These are phyloP conservation scores for Clarias fuscus DNA, from an alignment of 2,797 vertebrate species.

Conservation along the genomic window DNA sequence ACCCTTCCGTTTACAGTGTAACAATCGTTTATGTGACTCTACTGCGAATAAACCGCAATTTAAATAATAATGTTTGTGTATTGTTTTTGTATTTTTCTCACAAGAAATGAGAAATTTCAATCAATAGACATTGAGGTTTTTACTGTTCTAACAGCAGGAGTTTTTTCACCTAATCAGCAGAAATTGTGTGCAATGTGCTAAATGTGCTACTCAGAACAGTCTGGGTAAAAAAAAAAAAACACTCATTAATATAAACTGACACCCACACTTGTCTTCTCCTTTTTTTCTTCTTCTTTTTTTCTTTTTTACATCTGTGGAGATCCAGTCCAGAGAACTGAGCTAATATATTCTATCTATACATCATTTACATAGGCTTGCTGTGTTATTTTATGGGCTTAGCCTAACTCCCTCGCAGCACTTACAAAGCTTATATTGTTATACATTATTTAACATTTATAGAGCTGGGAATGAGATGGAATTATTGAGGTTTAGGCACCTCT, in stretches of 20 bases:
- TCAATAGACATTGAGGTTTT: neutral
- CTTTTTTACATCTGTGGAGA: neutral
- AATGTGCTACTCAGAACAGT: neutral
- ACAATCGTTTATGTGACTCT: neutral
- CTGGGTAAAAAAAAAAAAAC: neutral
- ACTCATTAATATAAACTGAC: constrained; percentile 8
- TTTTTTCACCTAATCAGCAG: constrained; percentile 27
- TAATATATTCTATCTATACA: constrained; percentile 67
- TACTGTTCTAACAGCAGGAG: neutral
- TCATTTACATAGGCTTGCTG: constrained; percentile 65
- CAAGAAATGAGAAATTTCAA: constrained; percentile 1
- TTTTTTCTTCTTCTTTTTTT: constrained; percentile 31
- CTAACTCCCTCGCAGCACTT: constrained; percentile 55
- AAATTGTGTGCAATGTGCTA: constrained; percentile 5
- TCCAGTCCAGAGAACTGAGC: constrained; percentile 59
- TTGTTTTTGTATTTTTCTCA: neutral
- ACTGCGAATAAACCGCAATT: neutral
- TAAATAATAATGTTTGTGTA: neutral
- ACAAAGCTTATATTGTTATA: constrained; percentile 50
- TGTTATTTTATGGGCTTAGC: constrained; percentile 64
- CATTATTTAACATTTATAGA: constrained; percentile 60
- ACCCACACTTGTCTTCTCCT: neutral
- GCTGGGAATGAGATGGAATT: constrained; percentile 52
- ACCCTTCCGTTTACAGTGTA: neutral
- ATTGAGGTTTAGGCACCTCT: constrained; percentile 49